phyloP scores from a whole-genome alignment of 1,140 invertebrate species.

The Carposina sasakii region DNA sequence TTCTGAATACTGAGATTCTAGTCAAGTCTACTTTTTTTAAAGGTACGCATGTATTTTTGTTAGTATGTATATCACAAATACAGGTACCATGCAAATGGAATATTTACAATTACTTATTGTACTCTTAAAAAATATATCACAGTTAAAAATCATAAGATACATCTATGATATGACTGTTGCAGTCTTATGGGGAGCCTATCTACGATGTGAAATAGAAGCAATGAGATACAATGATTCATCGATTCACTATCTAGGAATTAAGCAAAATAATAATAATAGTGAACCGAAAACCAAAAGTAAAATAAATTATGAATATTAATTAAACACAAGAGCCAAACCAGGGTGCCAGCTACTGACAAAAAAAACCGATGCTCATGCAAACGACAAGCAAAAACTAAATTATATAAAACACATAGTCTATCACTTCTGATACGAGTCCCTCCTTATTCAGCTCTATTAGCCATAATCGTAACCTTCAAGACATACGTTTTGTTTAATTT shows the following conservation, averaged over 20 bases:
- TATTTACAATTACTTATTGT: no score
- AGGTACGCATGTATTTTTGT: no score
- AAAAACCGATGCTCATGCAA: constrained; percentile 55
- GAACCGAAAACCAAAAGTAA: constrained; percentile 12
- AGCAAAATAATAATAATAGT: constrained; percentile 1
- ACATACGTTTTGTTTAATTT: no score
- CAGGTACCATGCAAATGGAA: no score
- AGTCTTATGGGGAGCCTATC: constrained; percentile 42
- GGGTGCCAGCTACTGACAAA: constrained; percentile 69
- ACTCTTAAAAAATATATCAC: constrained; percentile 66
- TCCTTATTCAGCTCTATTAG: no score
- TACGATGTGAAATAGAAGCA: constrained; percentile 23
- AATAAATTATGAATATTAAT: constrained; percentile 26
- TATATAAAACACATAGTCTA: no score
- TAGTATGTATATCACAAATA: no score
- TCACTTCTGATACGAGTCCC: no score
- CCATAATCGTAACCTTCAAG: no score
- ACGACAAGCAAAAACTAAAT: no score
- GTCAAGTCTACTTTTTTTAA: no score
- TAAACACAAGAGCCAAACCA: constrained; percentile 68
- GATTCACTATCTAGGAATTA: constrained; percentile 15
- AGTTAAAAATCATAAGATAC: constrained; percentile 45
- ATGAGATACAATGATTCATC: constrained; percentile 21
- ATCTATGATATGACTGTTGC: constrained; percentile 39
- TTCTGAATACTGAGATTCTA: no score